Conservation (phyloP, 1,140 invertebrate genomes). For the Scaptomyza graminum region DNA sequence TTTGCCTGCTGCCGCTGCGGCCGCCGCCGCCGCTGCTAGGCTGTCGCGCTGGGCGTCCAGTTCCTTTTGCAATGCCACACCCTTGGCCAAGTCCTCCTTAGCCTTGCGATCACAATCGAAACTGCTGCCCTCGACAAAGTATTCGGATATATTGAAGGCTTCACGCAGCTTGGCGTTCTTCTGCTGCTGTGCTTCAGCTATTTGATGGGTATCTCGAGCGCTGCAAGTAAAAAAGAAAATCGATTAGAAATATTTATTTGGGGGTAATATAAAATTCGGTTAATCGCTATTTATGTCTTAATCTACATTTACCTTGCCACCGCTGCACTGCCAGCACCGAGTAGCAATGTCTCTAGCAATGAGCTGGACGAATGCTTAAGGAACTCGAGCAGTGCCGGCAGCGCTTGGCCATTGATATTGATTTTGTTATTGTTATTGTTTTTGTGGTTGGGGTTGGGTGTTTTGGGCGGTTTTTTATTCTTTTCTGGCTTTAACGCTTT, state of each 20-base stretch:
- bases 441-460: not conserved
- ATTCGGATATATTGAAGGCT: slow-evolving; percentile 97
- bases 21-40: slow-evolving; percentile 84
- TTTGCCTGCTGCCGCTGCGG: slow-evolving; percentile 76
- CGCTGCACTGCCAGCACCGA: slow-evolving; percentile 62
- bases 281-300: not conserved
- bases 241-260: too few relatives aligned
- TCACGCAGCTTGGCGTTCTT: slow-evolving; percentile 96
- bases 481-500: too few relatives aligned
- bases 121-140: slow-evolving; percentile 97
- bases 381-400: slow-evolving; percentile 63
- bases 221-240: slow-evolving; percentile 85
- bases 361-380: slow-evolving; percentile 69
- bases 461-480: not conserved
- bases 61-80: slow-evolving; percentile 85
- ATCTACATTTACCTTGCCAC: slow-evolving; percentile 40
- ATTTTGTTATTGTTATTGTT: slow-evolving; percentile 23
- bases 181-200: slow-evolving; percentile 97
- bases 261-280: too few relatives aligned
- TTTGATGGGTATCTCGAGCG: slow-evolving; percentile 96
- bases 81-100: slow-evolving; percentile 89
- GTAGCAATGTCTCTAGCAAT: slow-evolving; percentile 61
- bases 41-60: slow-evolving; percentile 84
- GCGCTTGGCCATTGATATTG: slow-evolving; percentile 41
- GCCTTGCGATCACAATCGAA: slow-evolving; percentile 93